Percentiles rank a stretch among this genome's conserved stretches.
phyloP scores from a whole-genome alignment of 2,113 vertebrate species.

The Gadus macrocephalus region DNA sequence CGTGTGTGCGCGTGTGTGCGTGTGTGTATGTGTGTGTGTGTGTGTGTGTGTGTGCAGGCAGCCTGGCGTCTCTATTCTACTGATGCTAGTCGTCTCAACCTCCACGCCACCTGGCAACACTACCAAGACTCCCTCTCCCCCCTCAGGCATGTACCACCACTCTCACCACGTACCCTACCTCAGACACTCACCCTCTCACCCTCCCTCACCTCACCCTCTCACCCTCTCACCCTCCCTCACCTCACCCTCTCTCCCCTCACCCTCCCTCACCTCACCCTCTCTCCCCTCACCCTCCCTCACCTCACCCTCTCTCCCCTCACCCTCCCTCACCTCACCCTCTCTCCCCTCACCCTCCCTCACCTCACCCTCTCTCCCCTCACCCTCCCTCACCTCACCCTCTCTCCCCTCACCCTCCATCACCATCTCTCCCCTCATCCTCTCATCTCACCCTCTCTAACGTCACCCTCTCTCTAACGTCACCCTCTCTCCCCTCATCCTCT shows the following conservation, averaged over 20 bases:
- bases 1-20: not conserved
- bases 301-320: conserved; percentile 43
- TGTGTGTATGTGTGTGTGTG: conserved; percentile 14
- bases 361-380: not conserved
- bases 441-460: conserved; percentile 6
- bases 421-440: conserved; percentile 33
- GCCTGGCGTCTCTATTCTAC: conserved; percentile 86
- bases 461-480: conserved; percentile 53
- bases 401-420: conserved; percentile 55
- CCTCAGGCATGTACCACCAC: conserved; percentile 79
- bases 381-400: conserved; percentile 17
- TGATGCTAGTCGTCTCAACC: conserved; percentile 75
- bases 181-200: conserved; percentile 54
- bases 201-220: conserved; percentile 52
- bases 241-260: conserved; percentile 47
- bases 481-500: conserved; percentile 50
- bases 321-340: conserved; percentile 58
- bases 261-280: not conserved
- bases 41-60: conserved; percentile 62
- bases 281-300: not conserved
- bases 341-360: conserved; percentile 8
- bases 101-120: conserved; percentile 81
- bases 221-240: conserved; percentile 67
- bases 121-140: conserved; percentile 82
- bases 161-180: conserved; percentile 12